Percentiles rank a stretch among this genome's conserved stretches.
phyloP scores from a whole-genome alignment of 2,113 vertebrate species.

The Sceloporus undulatus region DNA sequence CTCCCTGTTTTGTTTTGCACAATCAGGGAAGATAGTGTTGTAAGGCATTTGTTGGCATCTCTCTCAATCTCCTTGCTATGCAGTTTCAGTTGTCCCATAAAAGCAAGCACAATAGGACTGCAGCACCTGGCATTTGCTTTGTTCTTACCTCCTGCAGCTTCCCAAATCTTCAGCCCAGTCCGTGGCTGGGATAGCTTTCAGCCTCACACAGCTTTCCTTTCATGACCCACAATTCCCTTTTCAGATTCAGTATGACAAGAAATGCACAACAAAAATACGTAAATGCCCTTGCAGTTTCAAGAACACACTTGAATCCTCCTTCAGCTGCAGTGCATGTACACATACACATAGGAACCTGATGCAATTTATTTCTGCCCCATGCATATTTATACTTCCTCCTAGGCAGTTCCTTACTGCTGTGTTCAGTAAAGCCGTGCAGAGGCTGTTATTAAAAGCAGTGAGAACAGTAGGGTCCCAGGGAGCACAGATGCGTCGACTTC shows the following conservation, averaged over 20 bases:
- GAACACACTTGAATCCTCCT: slow-evolving; percentile 18
- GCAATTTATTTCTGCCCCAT: slow-evolving; percentile 31
- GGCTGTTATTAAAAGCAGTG: slow-evolving; percentile 36
- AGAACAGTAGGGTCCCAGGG: slow-evolving; percentile 28
- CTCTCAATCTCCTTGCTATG: background rate
- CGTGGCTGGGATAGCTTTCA: background rate
- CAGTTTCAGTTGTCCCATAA: background rate
- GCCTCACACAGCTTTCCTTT: background rate
- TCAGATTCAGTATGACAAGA: background rate
- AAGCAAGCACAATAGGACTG: background rate
- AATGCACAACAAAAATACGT: background rate
- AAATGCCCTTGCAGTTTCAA: slow-evolving; percentile 25
- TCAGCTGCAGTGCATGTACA: background rate
- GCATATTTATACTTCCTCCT: slow-evolving; percentile 29
- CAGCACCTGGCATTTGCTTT: background rate
- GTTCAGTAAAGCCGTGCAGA: slow-evolving; percentile 37
- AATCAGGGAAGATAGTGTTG: too few species aligned
- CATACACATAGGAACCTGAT: background rate
- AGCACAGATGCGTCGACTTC: slow-evolving; percentile 52
- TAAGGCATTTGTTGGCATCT: background rate
- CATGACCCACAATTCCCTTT: background rate
- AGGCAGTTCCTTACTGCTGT: slow-evolving; percentile 37
- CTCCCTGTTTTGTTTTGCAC: background rate
- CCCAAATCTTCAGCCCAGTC: background rate
- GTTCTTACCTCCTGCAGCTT: background rate